A percentile compares a stretch with the other conserved stretches of the same genome.
phyloP scores from a whole-genome alignment of 2,797 vertebrate genomes.

The Emys orbicularis region DNA sequence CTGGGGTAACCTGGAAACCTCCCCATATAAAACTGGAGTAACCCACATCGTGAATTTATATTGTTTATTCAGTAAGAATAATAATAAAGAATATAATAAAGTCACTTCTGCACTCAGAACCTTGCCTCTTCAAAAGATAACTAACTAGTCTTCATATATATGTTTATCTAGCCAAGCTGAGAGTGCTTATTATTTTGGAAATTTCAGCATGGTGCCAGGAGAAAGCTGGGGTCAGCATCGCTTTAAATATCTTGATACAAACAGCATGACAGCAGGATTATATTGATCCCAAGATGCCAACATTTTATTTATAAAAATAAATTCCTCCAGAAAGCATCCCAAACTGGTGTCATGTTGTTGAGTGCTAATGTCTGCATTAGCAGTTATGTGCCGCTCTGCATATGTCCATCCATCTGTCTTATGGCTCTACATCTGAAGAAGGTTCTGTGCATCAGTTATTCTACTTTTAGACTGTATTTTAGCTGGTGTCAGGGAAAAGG shows the following conservation, averaged over 20 bases:
- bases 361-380: constrained; percentile 52
- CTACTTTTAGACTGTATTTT: background rate
- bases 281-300: constrained; percentile 7
- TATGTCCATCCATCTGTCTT: constrained; percentile 68
- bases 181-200: background rate
- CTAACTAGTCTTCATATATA: background rate
- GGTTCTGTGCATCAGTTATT: background rate
- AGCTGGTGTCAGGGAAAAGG: background rate
- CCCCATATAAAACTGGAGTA: background rate
- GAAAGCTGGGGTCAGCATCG: background rate
- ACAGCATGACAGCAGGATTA: background rate
- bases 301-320: constrained; percentile 63
- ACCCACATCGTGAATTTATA: background rate
- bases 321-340: constrained; percentile 43
- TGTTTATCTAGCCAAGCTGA: background rate
- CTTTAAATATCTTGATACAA: constrained; percentile 31
- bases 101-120: background rate
- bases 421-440: background rate
- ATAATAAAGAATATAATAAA: background rate
- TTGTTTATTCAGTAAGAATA: background rate
- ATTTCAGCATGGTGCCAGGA: background rate
- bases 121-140: background rate
- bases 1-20: background rate
- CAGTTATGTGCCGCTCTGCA: background rate
- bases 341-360: constrained; percentile 23